Percentiles rank a stretch among this genome's conserved stretches.
Evolutionary conservation across 1,140 invertebrate genomes (phyloP).

Genomic region (Pseudachorutes palmiensis): DNA sequence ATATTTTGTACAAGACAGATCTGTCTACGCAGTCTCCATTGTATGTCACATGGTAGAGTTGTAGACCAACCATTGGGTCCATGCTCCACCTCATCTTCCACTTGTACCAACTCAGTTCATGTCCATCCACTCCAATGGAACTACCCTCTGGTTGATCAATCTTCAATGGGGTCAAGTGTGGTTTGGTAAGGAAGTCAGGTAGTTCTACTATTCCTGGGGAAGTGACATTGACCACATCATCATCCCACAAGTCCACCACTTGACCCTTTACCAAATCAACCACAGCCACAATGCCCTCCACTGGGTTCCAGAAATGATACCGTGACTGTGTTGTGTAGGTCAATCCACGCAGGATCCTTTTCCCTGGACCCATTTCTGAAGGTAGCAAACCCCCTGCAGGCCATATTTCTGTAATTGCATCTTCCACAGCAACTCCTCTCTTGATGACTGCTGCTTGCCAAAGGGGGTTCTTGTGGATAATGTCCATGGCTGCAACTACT

Average conservation of each 20-base stretch:
- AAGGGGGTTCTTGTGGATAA: neutral
- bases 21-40: neutral
- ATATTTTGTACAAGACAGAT: neutral
- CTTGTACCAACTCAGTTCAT: conserved; percentile 7
- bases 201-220: neutral
- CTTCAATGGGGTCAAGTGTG: neutral
- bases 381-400: neutral
- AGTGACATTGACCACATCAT: neutral
- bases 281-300: neutral
- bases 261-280: neutral
- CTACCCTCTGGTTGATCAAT: neutral
- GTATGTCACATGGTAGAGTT: neutral
- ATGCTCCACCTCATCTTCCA: neutral
- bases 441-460: conserved; percentile 4
- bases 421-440: neutral
- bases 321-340: neutral
- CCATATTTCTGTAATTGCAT: neutral
- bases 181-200: neutral
- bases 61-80: neutral
- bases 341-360: neutral
- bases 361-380: neutral
- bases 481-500: neutral
- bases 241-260: neutral
- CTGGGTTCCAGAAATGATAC: neutral
- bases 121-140: neutral